Base-by-base conservation (phyloP, 2,888 invertebrate species). In the Lithophane ornitopus region DNA sequence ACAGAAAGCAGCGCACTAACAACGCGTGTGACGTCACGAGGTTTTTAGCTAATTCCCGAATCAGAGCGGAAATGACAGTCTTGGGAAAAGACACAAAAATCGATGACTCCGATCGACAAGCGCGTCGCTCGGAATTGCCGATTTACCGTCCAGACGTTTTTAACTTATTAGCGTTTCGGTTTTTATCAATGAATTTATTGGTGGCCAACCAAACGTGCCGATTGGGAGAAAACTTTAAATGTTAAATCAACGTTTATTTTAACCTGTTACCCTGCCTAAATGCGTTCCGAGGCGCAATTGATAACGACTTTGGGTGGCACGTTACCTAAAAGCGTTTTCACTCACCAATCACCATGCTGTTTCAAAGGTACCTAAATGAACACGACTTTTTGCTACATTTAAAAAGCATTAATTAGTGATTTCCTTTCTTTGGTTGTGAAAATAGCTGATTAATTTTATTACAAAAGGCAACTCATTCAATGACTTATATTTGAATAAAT, bases 171-270 rank as follows among this genome's bases (percentile, higher is more conserved):
- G 90, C 91, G 92, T 94, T 94, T 92, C 90, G 87, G 84, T 91
- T 92, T 88, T 96, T 95, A 96, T 95, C 96, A 93, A 91, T 91
- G 87, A 92, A 95, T 95, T 95, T 96, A 95, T 95, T 94, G 94
- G 92, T 91, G 92, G 92, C 87, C 92, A 83, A 88, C 86, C 86
- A 87, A 88, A 90, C 87, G 89, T 91, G 91, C 90, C 89, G 92
- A 92, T 91, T 93, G 90, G 88, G 87, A 85, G 87, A 91, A 91
- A 92, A 91, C 88, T 92, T 94, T 92, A 90, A 93, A 94, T 91
- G 93, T 93, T 93, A 93, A 93, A 94, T 94, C 93, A 91, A 93
- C 90, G 90, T 93, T 92, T 92, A 92, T 93, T 93, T 92, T 88
- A 93, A 93, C 91, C 92, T 92, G 93, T 91, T 92, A 86, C 91